These are phyloP conservation scores for Dolichoris vasculosae DNA, from an alignment of 1,140 invertebrate species.

Conservation along the genomic window DNA sequence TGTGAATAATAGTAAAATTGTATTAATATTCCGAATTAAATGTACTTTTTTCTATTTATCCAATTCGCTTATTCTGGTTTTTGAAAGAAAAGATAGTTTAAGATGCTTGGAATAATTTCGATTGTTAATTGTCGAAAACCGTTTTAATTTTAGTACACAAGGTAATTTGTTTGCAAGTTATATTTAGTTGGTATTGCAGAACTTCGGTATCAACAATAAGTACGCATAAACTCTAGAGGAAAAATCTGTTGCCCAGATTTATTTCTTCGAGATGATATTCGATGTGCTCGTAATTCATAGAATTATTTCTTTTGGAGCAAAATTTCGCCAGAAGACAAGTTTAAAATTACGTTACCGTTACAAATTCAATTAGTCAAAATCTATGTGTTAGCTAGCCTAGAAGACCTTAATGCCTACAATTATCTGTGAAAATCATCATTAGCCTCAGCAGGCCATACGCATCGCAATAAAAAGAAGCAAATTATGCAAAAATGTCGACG, in stretches of 20 bases:
- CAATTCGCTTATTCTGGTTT: not conserved
- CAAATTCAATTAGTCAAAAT: slow-evolving; percentile 7
- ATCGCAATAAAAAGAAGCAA: slow-evolving; percentile 21
- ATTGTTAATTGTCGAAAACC: not conserved
- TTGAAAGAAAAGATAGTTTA: not conserved
- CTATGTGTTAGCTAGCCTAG: not conserved
- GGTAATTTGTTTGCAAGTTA: not conserved
- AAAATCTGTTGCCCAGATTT: not conserved
- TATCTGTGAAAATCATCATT: not conserved
- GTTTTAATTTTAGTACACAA: not conserved
- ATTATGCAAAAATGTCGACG: slow-evolving; percentile 40
- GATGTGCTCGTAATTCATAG: slow-evolving; percentile 7
- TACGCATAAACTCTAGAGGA: not conserved
- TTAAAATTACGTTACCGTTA: slow-evolving; percentile 6
- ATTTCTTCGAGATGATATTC: not conserved
- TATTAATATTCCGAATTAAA: not conserved
- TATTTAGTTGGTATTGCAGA: not conserved
- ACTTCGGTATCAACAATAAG: not conserved
- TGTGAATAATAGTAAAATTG: too few relatives aligned
- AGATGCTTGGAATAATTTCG: not conserved
- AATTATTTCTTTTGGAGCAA: not conserved
- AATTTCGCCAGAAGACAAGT: not conserved
- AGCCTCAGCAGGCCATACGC: not conserved
- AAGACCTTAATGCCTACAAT: not conserved
- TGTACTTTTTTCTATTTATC: not conserved